Base-by-base conservation (phyloP, 2,888 invertebrate species). In the Netelia inedita region DNA sequence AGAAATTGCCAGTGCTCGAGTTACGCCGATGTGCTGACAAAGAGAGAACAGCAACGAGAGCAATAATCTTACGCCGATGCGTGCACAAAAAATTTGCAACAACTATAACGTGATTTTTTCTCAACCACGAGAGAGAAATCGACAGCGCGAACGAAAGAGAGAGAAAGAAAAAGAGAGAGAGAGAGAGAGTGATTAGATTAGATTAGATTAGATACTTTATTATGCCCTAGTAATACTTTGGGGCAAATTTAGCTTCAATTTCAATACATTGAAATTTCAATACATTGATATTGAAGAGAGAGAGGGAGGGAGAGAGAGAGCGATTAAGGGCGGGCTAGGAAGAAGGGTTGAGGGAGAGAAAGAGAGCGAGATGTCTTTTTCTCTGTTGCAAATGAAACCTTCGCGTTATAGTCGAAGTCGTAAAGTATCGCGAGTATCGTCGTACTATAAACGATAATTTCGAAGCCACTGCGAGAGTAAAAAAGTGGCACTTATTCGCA, bases 311-410 rank as follows among this genome's bases (percentile, higher is more conserved):
- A n/a, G n/a, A n/a, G n/a, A n/a, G n/a, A n/a, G n/a, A n/a, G n/a
- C n/a, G n/a, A n/a, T n/a, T n/a, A n/a, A n/a, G n/a, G n/a, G n/a
- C n/a, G n/a, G n/a, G n/a, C n/a, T n/a, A n/a, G n/a, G n/a, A n/a
- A n/a, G 53, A 11, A 11, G 53, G 53, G 53, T n/a, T n/a, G 19
- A 57, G 28, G 35, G 69, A 55, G 19, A 16, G 14, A 68, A 46
- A 23, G 59, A 57, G 41, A 46, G 46, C 50, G 82, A 78, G 53
- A 82, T 53, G 78, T 43, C 66, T 68, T 50, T 73, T 46, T 28
- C 76, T 59, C 63, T 35, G 74, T 21, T 53, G 41, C 72, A 21
- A 72, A 78, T 74, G 65, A 79, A 83, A 74, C 73, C 74, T 50
- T 69, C 69, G 35, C n/a, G 74, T n/a, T 61, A 71, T 57, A 10